Base-by-base conservation (phyloP, 2,888 invertebrate genomes). In the Rugalucina vietnamica region DNA sequence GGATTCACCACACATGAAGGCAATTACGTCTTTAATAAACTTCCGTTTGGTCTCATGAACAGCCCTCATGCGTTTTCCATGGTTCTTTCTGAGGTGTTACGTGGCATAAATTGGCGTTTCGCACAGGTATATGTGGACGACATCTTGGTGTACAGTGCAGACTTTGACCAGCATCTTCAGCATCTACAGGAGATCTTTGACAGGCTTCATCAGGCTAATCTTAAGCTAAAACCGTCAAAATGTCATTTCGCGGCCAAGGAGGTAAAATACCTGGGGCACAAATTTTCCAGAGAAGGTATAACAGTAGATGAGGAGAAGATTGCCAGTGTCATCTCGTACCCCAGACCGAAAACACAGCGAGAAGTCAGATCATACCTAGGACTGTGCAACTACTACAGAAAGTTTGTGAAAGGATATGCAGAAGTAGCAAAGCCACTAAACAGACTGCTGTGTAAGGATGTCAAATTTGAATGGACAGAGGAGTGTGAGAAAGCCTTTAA, bases 121-220 rank as follows among this genome's bases (percentile, higher is more conserved):
- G 83, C 83, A 1, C 69, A 88, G 12, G 82, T 81, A 12, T 89
- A 89, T 50, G 57, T 90, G n/a, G 91, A 89, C 72, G 90, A 90
- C 49, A 69, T 84, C 3, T 49, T 89, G 12, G 76, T 86, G n/a
- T 84, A 74, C 70, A 83, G 82, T 34, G 29, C 79, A 29, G 50
- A 76, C 18, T 84, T 90, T 54, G 75, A 86, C 1, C 82, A 86
- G 39, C 89, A 89, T 72, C 77, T 88, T 5, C 12, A 57, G 21
- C 88, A 90, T 43, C 49, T 89, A 5, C 29, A 50, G 14, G 43
- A 79, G 29, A 80, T 90, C 0, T 88, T 90, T 70, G 32, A 77
- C 1, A 79, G 84, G 57, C 77, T 90, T 21, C 57, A 84, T 14
- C 50, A 82, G 3, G 88, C 89, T 12, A 86, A 85, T 39, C 54